Evolutionary conservation across 2,888 invertebrate genomes (phyloP), one percentile per base, ranked within the genome.

Genomic region (Cerceris ruficornis): DNA sequence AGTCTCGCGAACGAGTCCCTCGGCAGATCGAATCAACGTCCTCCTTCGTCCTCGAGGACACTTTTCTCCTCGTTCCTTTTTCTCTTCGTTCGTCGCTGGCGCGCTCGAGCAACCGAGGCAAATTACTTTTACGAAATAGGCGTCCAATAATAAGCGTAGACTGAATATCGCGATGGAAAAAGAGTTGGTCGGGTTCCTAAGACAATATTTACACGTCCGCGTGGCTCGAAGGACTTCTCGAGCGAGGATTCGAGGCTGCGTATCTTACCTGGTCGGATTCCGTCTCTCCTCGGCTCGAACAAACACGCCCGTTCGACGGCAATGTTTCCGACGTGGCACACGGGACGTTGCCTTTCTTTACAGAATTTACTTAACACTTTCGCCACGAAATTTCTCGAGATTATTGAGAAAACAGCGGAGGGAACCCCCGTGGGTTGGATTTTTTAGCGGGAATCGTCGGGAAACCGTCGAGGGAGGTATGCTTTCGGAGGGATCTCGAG

Each of bases 211-310:
- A 65, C 79, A 57, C 5, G 78, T 68, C 28, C 65, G 74, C 64
- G 52, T 70, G 43, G 60, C n/a, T 28, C 13, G 11, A 59, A 70
- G 49, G 62, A 59, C 62, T 46, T 64, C 52, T 64, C 43, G n/a
- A 64, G 55, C 14, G 67, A 46, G 13, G 57, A 66, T 52, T 55
- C 13, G 57, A 43, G 11, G 14, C 58, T 28, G 11, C 54, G 59
- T 50, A 49, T 43, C 60, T 70, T 71, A 71, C 80, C 79, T 79
- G 79, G 49, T 69, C 68, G 79, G 74, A 79, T 80, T 75, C 75
- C 74, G 68, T 60, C 68, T 70, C 46, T 49, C 77, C 15, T 52
- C 54, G n/a, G 49, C 62, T 73, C 77, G 73, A 77, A 62, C 78
- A 77, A 77, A 77, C 73, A 77, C n/a, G n/a, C 28, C n/a, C 41